These are phyloP conservation scores for Sciurus niger DNA, from an alignment of 2,113 vertebrate species.

Conservation along the genomic window DNA sequence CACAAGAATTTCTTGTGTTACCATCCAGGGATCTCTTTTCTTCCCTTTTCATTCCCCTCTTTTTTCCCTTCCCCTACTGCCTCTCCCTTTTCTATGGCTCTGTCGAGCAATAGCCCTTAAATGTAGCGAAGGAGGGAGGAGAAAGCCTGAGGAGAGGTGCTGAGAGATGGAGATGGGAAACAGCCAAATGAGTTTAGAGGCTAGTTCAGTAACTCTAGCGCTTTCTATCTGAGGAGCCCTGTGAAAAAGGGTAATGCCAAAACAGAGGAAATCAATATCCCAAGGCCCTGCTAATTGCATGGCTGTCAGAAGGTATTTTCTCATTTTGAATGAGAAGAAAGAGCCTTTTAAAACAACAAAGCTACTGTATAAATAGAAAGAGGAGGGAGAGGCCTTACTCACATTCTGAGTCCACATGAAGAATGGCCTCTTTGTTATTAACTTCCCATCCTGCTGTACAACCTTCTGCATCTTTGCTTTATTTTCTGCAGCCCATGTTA, in stretches of 20 bases:
- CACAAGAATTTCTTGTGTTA: neutral
- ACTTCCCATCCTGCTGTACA: neutral
- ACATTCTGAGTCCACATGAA: conserved; percentile 59
- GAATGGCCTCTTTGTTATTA: conserved; percentile 69
- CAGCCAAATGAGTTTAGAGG: neutral
- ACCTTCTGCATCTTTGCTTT: neutral
- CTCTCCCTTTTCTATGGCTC: neutral
- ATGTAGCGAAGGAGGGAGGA: neutral
- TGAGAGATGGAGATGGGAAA: neutral
- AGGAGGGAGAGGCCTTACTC: neutral
- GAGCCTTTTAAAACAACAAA: conserved; percentile 68
- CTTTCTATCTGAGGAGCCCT: neutral
- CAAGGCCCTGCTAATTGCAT: conserved; percentile 62
- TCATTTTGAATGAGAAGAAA: conserved; percentile 76
- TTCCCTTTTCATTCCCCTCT: neutral
- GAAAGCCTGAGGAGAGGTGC: neutral
- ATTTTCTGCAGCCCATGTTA: neutral
- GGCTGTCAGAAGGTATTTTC: conserved; percentile 69
- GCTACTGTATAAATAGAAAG: conserved; percentile 39
- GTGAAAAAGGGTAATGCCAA: neutral
- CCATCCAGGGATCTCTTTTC: neutral
- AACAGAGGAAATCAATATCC: conserved; percentile 52
- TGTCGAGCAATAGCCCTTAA: neutral
- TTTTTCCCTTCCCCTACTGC: neutral
- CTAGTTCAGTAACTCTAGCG: neutral